Evolutionary conservation across 2,113 vertebrate genomes (phyloP).

Genomic region (Chiloscyllium plagiosum): DNA sequence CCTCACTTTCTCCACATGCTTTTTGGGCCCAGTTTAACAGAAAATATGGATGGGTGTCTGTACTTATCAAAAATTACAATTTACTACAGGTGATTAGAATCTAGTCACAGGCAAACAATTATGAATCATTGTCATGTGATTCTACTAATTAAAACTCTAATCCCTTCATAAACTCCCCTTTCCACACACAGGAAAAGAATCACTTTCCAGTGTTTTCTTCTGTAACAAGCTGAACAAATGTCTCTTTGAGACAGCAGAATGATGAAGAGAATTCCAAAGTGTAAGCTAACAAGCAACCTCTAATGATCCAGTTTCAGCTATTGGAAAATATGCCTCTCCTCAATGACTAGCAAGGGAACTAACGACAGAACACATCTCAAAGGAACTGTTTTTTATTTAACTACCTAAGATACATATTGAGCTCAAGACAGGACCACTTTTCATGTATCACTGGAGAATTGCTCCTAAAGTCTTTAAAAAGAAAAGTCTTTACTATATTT

Average conservation of each 20-base stretch:
- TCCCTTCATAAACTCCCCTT: too few species aligned
- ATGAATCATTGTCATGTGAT: too few species aligned
- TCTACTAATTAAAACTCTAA: too few species aligned
- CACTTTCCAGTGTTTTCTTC: slow-evolving; percentile 41
- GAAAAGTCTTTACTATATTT: not conserved
- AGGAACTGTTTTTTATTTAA: slow-evolving; percentile 24
- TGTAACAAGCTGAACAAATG: slow-evolving; percentile 46
- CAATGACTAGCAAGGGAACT: slow-evolving; percentile 33
- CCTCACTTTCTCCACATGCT: too few species aligned
- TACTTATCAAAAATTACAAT: too few species aligned
- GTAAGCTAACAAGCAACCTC: slow-evolving; percentile 47
- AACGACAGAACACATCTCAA: not conserved
- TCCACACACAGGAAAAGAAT: not conserved
- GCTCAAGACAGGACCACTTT: not conserved
- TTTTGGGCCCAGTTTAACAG: too few species aligned
- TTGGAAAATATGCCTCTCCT: slow-evolving; percentile 42
- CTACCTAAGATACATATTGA: not conserved
- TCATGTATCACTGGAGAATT: not conserved
- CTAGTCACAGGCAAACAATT: too few species aligned
- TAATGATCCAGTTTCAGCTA: slow-evolving; percentile 38
- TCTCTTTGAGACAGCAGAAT: slow-evolving; percentile 42
- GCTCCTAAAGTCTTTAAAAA: not conserved
- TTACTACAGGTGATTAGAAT: too few species aligned
- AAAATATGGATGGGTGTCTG: too few species aligned
- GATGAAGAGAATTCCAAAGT: slow-evolving; percentile 44